phyloP scores from a whole-genome alignment of 1,140 invertebrate species.

The Drosophila fuyamai region DNA sequence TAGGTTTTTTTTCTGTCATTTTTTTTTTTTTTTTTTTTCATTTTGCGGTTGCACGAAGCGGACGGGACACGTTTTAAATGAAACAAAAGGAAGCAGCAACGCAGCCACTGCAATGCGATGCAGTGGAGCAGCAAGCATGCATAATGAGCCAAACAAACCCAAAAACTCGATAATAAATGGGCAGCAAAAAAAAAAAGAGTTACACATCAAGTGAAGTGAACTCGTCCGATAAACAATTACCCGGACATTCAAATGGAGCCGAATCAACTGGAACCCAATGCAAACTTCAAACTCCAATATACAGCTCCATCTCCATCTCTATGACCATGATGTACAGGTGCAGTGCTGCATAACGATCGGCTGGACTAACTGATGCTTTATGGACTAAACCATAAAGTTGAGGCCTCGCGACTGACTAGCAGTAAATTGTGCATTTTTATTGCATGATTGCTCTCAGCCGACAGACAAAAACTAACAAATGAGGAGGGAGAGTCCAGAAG shows the following conservation, averaged over 20 bases:
- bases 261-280: slow-evolving; percentile 64
- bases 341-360: slow-evolving; percentile 46
- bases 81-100: slow-evolving; percentile 64
- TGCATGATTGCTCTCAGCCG: slow-evolving; percentile 52
- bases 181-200: slow-evolving; percentile 11
- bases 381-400: slow-evolving; percentile 56
- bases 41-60: slow-evolving; percentile 42
- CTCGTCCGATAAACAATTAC: slow-evolving; percentile 68
- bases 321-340: slow-evolving; percentile 38
- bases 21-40: slow-evolving; percentile 9
- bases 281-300: slow-evolving; percentile 3
- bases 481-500: slow-evolving; percentile 5
- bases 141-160: slow-evolving; percentile 52
- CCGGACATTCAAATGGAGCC: slow-evolving; percentile 64
- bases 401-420: slow-evolving; percentile 39
- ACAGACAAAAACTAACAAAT: slow-evolving; percentile 24
- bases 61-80: slow-evolving; percentile 75
- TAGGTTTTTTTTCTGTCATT: slow-evolving; percentile 28
- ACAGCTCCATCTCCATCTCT: neutral
- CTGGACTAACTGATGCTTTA: slow-evolving; percentile 39
- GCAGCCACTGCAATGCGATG: slow-evolving; percentile 54
- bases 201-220: slow-evolving; percentile 66
- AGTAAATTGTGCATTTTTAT: slow-evolving; percentile 58
- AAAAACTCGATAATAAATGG: slow-evolving; percentile 54
- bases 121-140: slow-evolving; percentile 56